Conservation (phyloP, 2,113 vertebrate species). For the Anthoscopus minutus region DNA sequence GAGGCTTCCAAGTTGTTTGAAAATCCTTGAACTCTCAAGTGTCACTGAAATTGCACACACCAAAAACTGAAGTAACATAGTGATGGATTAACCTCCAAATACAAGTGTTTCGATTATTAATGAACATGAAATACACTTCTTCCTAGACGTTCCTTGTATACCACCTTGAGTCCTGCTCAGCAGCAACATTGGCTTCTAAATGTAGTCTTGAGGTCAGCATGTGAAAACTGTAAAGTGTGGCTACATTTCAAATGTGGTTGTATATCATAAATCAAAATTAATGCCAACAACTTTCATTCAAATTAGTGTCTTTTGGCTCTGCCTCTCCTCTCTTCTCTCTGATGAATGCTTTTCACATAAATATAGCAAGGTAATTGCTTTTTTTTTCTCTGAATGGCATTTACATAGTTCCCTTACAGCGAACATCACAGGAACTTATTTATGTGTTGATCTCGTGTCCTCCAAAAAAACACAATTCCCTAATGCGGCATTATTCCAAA, state of each 20-base stretch:
- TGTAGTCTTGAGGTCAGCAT: background rate
- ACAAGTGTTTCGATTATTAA: background rate
- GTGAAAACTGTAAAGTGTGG: background rate
- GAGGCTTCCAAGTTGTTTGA: background rate
- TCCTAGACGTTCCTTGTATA: background rate
- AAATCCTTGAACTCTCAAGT: background rate
- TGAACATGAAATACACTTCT: background rate
- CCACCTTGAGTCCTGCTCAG: background rate
- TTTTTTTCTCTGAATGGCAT: background rate
- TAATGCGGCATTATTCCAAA: background rate
- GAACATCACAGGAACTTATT: background rate
- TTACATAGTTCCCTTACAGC: background rate
- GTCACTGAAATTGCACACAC: background rate
- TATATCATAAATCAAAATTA: background rate
- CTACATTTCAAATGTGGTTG: background rate
- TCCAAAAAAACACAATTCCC: background rate
- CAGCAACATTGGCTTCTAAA: background rate
- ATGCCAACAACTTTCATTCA: background rate
- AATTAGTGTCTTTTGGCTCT: background rate
- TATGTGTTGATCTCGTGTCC: background rate
- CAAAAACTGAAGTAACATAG: background rate
- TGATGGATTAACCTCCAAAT: background rate
- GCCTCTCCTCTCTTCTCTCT: background rate
- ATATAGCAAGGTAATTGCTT: background rate
- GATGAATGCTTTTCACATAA: background rate